Evolutionary conservation across 1,140 invertebrate species (phyloP).

Genomic region (Telenomus remus): DNA sequence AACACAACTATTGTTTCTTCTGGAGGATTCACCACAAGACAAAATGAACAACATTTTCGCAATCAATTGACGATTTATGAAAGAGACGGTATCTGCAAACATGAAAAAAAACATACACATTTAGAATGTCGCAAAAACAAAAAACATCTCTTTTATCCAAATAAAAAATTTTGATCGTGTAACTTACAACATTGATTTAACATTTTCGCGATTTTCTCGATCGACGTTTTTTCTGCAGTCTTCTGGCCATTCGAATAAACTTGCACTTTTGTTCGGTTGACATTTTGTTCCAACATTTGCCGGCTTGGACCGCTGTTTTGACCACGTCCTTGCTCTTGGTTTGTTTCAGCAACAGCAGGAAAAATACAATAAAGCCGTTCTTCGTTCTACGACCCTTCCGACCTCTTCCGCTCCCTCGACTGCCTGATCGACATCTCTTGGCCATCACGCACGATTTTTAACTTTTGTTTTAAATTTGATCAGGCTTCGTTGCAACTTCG

Average conservation of each 20-base stretch:
- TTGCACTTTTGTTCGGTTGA: constrained; percentile 50
- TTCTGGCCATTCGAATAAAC: constrained; percentile 56
- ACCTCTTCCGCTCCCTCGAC: constrained; percentile 5
- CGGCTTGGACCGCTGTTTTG: constrained; percentile 60
- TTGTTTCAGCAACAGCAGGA: constrained; percentile 51
- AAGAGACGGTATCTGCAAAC: no score
- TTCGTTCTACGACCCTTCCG: constrained; percentile 28
- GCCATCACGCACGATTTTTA: background rate
- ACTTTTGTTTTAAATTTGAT: background rate
- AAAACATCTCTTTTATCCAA: no score
- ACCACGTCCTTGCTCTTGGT: constrained; percentile 57
- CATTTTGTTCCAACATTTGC: constrained; percentile 64
- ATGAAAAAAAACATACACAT: no score
- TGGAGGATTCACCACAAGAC: no score
- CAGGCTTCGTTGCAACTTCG: no score
- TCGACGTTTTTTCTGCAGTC: constrained; percentile 8
- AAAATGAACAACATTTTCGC: no score
- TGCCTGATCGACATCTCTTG: background rate
- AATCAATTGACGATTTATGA: no score
- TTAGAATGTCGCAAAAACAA: no score
- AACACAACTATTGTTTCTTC: no score
- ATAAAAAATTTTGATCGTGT: no score
- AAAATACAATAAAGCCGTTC: constrained; percentile 66
- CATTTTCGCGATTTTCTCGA: background rate
- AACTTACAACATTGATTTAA: no score